Conservation (phyloP, 2,113 vertebrate species). For the Pardalotus punctatus region DNA sequence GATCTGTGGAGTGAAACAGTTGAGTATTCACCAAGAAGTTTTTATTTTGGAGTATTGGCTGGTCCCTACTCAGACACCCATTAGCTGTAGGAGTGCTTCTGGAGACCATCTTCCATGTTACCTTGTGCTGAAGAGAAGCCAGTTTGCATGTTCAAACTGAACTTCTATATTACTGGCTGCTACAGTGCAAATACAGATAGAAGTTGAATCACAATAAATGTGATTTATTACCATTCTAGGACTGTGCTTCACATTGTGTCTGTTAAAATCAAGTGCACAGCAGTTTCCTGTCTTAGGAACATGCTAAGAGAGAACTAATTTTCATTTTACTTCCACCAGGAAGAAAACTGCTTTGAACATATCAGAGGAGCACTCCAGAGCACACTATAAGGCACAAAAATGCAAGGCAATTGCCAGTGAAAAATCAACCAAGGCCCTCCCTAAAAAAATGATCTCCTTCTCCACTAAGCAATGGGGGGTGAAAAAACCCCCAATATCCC, state of each 20-base stretch:
- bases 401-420: background rate
- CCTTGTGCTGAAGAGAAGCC: background rate
- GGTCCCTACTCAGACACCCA: background rate
- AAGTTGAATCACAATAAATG: background rate
- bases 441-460: background rate
- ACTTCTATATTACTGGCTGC: background rate
- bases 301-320: background rate
- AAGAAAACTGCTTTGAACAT: background rate
- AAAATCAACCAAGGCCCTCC: fast-evolving
- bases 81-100: background rate
- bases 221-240: background rate
- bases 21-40: background rate
- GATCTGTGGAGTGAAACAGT: background rate
- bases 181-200: background rate
- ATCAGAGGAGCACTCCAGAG: background rate
- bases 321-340: background rate
- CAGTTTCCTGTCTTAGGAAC: background rate
- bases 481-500: fast-evolving
- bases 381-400: background rate
- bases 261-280: background rate
- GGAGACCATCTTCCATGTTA: background rate
- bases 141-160: background rate
- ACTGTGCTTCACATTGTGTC: background rate
- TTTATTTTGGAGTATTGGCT: background rate
- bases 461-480: background rate